Evolutionary conservation across 1,140 invertebrate species (phyloP).

Genomic region (Aleiodes sp.): DNA sequence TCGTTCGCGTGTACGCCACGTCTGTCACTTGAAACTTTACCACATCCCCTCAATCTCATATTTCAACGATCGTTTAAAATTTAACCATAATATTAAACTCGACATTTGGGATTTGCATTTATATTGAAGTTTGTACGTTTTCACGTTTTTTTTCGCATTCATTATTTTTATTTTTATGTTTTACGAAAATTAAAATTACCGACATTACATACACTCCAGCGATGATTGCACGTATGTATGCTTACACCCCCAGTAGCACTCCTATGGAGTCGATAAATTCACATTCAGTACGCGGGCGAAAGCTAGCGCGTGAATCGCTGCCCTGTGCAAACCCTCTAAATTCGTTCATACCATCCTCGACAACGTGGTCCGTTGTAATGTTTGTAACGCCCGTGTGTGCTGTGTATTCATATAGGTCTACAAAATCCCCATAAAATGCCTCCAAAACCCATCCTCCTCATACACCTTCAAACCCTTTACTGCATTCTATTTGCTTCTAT

Average conservation of each 20-base stretch:
- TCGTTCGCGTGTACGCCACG: conserved; percentile 11
- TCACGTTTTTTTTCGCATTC: too few species aligned
- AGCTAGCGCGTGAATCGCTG: conserved; percentile 13
- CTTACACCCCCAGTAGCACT: background rate
- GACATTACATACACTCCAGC: background rate
- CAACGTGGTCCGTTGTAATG: background rate
- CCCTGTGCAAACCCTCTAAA: background rate
- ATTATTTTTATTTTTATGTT: too few species aligned
- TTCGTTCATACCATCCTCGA: conserved; percentile 14
- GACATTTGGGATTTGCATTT: background rate
- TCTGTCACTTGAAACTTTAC: conserved; percentile 14
- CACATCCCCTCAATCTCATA: background rate
- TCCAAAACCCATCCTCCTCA: background rate
- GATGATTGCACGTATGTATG: background rate
- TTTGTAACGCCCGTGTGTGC: conserved; percentile 9
- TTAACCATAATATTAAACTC: conserved; percentile 5
- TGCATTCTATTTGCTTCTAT: conserved; percentile 56
- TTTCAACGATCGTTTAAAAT: background rate
- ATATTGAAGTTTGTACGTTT: too few species aligned
- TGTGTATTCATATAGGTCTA: conserved; percentile 18
- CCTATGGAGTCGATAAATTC: conserved; percentile 4
- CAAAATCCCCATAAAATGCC: conserved; percentile 17
- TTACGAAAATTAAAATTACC: background rate
- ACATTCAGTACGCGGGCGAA: background rate
- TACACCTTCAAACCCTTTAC: conserved; percentile 43